phyloP scores from a whole-genome alignment of 2,113 vertebrate species.

The Oncorhynchus kisutch region DNA sequence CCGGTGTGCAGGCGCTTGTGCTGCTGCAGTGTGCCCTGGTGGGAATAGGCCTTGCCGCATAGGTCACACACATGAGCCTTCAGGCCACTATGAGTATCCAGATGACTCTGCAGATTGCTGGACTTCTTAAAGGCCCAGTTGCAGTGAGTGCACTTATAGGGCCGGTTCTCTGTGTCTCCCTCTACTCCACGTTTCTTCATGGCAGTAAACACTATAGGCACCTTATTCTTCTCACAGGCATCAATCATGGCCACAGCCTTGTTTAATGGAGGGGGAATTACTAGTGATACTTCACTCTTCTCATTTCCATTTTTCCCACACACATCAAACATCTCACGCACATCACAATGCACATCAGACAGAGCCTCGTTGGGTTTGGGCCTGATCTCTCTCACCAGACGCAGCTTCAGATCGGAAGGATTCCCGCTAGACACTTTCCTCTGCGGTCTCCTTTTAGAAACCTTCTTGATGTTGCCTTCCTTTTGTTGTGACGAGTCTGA shows the following conservation, averaged over 20 bases:
- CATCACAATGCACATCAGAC: background rate
- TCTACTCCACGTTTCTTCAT: conserved; percentile 61
- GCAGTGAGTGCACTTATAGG: conserved; percentile 66
- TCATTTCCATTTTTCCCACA: background rate
- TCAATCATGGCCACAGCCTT: conserved; percentile 25
- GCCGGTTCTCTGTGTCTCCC: conserved; percentile 58
- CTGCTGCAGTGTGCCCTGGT: conserved; percentile 75
- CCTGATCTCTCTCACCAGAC: conserved; percentile 30
- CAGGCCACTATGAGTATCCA: conserved; percentile 77
- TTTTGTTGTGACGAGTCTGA: background rate
- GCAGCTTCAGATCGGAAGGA: conserved; percentile 8
- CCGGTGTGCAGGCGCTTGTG: conserved; percentile 77
- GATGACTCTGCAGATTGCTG: conserved; percentile 80
- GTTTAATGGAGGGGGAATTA: background rate
- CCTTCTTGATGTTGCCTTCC: conserved; percentile 8
- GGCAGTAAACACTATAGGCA: conserved; percentile 47
- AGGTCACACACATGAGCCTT: conserved; percentile 77
- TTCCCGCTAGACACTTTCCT: conserved; percentile 5
- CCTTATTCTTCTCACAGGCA: conserved; percentile 26
- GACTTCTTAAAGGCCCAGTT: conserved; percentile 78
- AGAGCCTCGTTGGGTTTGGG: background rate
- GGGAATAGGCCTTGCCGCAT: conserved; percentile 74
- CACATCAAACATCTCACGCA: background rate
- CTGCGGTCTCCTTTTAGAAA: conserved; percentile 7
- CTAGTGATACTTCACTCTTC: background rate